Evolutionary conservation across 2,797 vertebrate genomes (phyloP).

Genomic region (Gallinago stenura): DNA sequence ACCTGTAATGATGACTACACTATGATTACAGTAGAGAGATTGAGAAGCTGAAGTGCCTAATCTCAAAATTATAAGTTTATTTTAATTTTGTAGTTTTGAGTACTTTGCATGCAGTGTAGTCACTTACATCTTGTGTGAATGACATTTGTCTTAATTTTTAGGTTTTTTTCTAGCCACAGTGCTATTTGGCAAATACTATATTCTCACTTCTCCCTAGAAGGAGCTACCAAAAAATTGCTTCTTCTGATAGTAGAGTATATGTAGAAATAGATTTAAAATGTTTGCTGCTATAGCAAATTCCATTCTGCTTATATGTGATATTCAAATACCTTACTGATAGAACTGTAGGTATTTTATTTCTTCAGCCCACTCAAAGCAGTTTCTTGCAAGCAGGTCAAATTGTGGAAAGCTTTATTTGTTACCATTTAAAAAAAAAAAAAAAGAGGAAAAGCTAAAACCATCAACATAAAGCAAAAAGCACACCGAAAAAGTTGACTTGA

Average conservation of each 20-base stretch:
- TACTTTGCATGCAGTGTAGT: not conserved
- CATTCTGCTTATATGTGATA: not conserved
- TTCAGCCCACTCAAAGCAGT: not conserved
- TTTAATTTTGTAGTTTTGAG: not conserved
- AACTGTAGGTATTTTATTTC: not conserved
- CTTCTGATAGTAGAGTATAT: not conserved
- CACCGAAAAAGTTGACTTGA: not conserved
- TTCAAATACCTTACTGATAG: not conserved
- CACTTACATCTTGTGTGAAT: not conserved
- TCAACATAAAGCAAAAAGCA: not conserved
- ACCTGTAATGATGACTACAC: not conserved
- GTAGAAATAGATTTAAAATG: not conserved
- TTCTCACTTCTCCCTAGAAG: not conserved
- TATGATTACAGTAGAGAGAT: not conserved
- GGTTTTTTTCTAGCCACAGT: accelerated
- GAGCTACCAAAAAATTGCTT: not conserved
- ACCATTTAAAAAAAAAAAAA: not conserved
- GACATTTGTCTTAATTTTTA: not conserved
- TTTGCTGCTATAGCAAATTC: not conserved
- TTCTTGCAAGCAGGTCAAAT: not conserved
- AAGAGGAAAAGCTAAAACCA: not conserved
- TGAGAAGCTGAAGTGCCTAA: not conserved
- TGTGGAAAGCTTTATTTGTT: not conserved
- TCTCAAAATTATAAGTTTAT: not conserved
- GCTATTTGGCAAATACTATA: not conserved